Percentiles rank a stretch among this genome's conserved stretches.
These are phyloP conservation scores for Cydia pomonella DNA, from an alignment of 1,140 invertebrate genomes.

Conservation along the genomic window DNA sequence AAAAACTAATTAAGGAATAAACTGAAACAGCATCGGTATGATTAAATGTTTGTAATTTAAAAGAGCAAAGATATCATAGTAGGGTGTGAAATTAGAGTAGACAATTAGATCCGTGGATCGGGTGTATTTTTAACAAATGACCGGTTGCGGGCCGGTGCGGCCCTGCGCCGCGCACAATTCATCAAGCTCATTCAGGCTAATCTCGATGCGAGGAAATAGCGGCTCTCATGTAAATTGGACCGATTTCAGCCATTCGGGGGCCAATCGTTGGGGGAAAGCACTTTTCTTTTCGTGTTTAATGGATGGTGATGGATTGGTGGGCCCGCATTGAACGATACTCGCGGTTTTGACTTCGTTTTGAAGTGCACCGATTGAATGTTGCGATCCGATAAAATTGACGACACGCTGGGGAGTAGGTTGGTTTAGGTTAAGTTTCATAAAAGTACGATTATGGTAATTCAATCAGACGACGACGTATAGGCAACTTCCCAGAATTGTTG, in stretches of 20 bases:
- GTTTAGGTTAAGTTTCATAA: background rate
- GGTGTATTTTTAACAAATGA: conserved; percentile 81
- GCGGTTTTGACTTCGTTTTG: conserved; percentile 75
- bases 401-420: conserved; percentile 28
- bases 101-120: conserved; percentile 79
- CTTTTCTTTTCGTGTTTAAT: conserved; percentile 80
- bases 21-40: background rate
- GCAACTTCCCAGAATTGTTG: background rate
- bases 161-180: conserved; percentile 72
- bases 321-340: conserved; percentile 68
- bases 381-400: conserved; percentile 41
- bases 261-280: conserved; percentile 75
- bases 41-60: conserved; percentile 43
- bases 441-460: conserved; percentile 14
- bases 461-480: background rate
- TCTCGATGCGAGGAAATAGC: conserved; percentile 80
- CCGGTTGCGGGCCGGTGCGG: conserved; percentile 54
- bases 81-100: conserved; percentile 79
- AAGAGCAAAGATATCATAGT: conserved; percentile 63
- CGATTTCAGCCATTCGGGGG: conserved; percentile 64
- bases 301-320: conserved; percentile 80
- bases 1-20: background rate
- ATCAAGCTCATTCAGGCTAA: conserved; percentile 80
- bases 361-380: conserved; percentile 67
- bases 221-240: conserved; percentile 80